Percentiles rank a stretch among this genome's conserved stretches.
Conservation (phyloP, 2,113 vertebrate species). For the Hoplias malabaricus region DNA sequence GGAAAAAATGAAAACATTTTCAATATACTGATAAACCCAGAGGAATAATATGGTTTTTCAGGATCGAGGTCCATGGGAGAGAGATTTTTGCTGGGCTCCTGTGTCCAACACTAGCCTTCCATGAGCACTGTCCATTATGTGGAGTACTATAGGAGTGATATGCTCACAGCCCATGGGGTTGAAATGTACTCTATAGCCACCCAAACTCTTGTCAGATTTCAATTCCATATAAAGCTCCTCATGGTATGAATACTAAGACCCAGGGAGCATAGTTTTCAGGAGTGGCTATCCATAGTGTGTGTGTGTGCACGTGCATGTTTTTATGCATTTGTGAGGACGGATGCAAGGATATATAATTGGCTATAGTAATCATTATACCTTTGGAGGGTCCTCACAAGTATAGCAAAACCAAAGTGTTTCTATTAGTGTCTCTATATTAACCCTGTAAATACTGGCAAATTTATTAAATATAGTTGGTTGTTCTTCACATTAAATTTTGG, state of each 20-base stretch:
- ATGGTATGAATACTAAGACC: not conserved
- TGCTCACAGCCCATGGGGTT: not conserved
- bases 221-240: not conserved
- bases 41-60: constrained; percentile 16
- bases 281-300: not conserved
- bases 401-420: too few species aligned
- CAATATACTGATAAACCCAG: constrained; percentile 34
- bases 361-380: too few species aligned
- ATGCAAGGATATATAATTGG: too few species aligned
- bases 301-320: too few species aligned
- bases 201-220: constrained; percentile 1
- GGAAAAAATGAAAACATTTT: constrained; percentile 54
- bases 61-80: not conserved
- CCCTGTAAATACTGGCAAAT: too few species aligned
- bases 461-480: too few species aligned
- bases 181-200: not conserved
- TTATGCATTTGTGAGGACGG: too few species aligned
- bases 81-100: not conserved
- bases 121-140: constrained; percentile 14
- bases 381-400: too few species aligned
- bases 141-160: not conserved
- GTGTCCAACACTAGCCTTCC: not conserved
- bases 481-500: too few species aligned
- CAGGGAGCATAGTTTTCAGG: not conserved
- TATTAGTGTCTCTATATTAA: too few species aligned